Evolutionary conservation across 2,797 vertebrate genomes (phyloP), one percentile per base, ranked within the genome.

Genomic region (Anisognathus igniventris): DNA sequence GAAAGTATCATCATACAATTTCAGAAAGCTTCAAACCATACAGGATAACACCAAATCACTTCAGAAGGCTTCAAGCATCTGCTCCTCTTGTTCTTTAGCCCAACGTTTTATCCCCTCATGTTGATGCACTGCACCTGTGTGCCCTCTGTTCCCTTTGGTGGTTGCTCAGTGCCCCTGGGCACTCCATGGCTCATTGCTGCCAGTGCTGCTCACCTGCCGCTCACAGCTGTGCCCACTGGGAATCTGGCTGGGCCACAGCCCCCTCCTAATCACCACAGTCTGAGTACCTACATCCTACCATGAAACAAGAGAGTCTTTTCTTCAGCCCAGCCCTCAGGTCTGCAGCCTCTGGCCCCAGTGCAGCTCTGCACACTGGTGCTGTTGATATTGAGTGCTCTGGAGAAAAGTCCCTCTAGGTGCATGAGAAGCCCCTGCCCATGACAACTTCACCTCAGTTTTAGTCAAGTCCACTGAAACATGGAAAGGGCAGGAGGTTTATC

Each of bases 101-200:
- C 57, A 39, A 2, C 35, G 35, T 60, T 60, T 60, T 10, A 7
- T 28, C 25, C 54, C 25, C 25, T 39, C 35, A 2, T 39, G 57
- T 14, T 39, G 1, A 20, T 39, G 57, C 35, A 4, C 0, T 28
- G 35, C 35, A 1, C 8, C 12, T 28, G 25, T 39, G 35, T 60
- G 35, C 57, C 25, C 35, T 14, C 35, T 28, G 35, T 1, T 20
- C 18, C 35, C 35, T 60, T 39, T 5, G 35, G 33, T 39, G 35
- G 8, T 7, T 60, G 57, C 0, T 60, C 35, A 60, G 25, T 39
- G 25, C 25, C 8, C 57, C 25, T 58, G 35, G 18, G 35, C 57
- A 28, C 35, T 28, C 35, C 57, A 7, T 21, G 35, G 25, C 25
- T 60, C 57, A 10, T 14, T 39, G 57, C 35, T 60, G 18, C 2